phyloP scores from a whole-genome alignment of 2,113 vertebrate genomes.

The Corythornis madagascariensis region DNA sequence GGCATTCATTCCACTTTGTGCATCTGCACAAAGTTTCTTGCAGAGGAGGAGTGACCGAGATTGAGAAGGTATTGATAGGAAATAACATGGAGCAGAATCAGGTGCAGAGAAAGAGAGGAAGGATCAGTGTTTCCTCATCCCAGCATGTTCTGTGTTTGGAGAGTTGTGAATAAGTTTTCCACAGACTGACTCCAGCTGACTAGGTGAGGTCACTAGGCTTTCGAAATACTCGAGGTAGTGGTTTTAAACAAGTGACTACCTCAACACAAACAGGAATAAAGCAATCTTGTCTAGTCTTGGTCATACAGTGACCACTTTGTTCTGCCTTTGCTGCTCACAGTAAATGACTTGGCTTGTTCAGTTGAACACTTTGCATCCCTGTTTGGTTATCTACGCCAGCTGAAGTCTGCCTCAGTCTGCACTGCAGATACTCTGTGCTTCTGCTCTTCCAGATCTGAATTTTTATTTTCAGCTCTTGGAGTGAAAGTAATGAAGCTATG shows the following conservation, averaged over 20 bases:
- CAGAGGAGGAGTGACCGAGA: neutral
- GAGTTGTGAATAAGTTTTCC: constrained; percentile 21
- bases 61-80: neutral
- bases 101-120: neutral
- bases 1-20: neutral
- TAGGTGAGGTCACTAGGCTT: constrained; percentile 40
- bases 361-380: neutral
- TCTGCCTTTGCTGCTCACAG: neutral
- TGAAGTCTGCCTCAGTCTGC: neutral
- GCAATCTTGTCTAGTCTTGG: constrained; percentile 29
- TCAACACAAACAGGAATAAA: constrained; percentile 57
- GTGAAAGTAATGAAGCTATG: neutral
- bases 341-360: neutral
- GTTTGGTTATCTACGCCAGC: neutral
- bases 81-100: neutral
- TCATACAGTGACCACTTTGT: constrained; percentile 50
- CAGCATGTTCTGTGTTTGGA: neutral
- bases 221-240: constrained; percentile 26
- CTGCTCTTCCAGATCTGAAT: neutral
- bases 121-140: neutral
- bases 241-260: constrained; percentile 53
- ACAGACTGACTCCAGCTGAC: neutral
- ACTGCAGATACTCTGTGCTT: neutral
- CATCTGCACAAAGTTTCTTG: neutral
- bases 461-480: neutral